These are phyloP conservation scores for Oxystoma pomonae DNA, from an alignment of 2,888 invertebrate species.

Conservation along the genomic window DNA sequence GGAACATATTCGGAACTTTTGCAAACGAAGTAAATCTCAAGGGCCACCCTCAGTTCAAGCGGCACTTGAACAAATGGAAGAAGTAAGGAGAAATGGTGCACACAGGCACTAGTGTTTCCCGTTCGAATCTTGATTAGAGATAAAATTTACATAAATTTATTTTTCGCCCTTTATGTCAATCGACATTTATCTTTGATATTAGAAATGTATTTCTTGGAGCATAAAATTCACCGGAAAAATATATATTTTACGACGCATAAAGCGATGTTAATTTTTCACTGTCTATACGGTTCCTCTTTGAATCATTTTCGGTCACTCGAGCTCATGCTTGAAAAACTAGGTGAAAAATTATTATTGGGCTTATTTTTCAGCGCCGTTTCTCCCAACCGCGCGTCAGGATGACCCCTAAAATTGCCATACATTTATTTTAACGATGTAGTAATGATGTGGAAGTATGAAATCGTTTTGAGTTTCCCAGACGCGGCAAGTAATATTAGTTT, in stretches of 20 bases:
- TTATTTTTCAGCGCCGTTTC: neutral
- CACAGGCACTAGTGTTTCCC: no score
- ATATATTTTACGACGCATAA: neutral
- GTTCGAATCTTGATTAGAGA: no score
- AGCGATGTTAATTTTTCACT: neutral
- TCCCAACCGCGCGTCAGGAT: neutral
- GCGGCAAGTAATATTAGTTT: neutral
- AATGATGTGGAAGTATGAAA: neutral
- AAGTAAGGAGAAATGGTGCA: no score
- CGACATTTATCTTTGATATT: no score
- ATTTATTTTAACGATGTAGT: neutral
- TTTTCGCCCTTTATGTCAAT: no score
- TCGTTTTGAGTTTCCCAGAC: neutral
- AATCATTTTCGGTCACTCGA: neutral
- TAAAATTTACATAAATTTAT: no score
- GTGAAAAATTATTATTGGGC: neutral
- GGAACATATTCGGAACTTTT: no score
- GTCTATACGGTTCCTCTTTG: neutral
- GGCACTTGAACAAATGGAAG: no score
- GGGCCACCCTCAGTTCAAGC: no score
- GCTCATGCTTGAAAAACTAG: neutral
- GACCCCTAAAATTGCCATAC: neutral
- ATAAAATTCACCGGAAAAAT: neutral
- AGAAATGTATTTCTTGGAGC: neutral
- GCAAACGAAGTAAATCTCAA: no score